These are phyloP conservation scores for Phenganax stokvisi DNA, from an alignment of 92 coral and sea anemone genomes.

Conservation along the genomic window DNA sequence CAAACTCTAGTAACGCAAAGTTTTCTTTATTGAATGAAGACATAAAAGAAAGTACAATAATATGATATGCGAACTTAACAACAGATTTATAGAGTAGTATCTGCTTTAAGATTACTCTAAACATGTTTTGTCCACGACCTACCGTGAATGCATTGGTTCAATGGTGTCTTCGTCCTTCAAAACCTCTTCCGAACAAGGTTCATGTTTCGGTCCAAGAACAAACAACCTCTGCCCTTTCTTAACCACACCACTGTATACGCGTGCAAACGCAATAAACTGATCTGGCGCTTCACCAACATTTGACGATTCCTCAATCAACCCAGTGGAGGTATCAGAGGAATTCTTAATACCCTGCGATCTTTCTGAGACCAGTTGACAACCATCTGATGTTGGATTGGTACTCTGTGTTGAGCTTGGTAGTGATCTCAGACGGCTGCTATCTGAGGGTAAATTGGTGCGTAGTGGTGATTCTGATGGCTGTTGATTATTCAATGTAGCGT, in stretches of 20 bases:
- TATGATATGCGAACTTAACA: too few species aligned
- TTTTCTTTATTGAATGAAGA: too few species aligned
- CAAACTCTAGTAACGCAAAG: too few species aligned
- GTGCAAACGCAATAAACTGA: conserved; percentile 83
- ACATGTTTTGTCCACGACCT: neutral
- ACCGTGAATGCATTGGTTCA: conserved; percentile 5
- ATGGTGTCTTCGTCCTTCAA: neutral
- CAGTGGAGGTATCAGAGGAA: neutral
- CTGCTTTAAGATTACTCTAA: too few species aligned
- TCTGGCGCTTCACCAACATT: conserved; percentile 45
- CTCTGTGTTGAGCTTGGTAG: too few species aligned
- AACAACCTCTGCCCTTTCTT: conserved; percentile 72
- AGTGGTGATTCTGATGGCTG: neutral
- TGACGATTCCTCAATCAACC: neutral
- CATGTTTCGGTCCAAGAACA: conserved; percentile 86
- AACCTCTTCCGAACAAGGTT: conserved; percentile 54
- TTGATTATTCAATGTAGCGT: conserved; percentile 4
- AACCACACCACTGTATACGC: conserved; percentile 88
- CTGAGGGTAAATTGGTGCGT: too few species aligned
- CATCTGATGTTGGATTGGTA: too few species aligned
- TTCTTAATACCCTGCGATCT: too few species aligned
- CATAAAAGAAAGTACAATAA: too few species aligned
- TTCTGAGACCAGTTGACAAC: too few species aligned
- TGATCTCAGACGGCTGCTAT: too few species aligned
- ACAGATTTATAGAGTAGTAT: too few species aligned